Percentiles rank a stretch among this genome's conserved stretches.
Evolutionary conservation across 53 echinoderm and acorn worm genomes (phyloP).

Genomic region (Mesocentrotus franciscanus): DNA sequence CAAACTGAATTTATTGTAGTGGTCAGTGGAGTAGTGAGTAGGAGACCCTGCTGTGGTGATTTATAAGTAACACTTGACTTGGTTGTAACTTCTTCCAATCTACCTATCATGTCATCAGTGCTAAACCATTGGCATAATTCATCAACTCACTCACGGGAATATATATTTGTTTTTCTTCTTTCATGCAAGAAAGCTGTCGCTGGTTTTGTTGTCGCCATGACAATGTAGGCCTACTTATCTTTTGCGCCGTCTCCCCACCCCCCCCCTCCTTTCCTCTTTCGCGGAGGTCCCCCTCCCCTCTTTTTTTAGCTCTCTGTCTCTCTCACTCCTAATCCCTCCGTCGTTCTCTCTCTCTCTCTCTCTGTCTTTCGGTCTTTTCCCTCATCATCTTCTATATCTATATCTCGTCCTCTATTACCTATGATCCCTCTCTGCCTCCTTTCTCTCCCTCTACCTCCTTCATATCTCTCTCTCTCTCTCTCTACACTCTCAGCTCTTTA

Average conservation of each 20-base stretch:
- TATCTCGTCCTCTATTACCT: no score
- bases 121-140: neutral
- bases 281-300: neutral
- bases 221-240: neutral
- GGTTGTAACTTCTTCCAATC: neutral
- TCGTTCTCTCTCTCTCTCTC: neutral
- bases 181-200: neutral
- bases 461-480: neutral
- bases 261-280: neutral
- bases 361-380: neutral
- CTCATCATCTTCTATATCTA: neutral
- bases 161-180: neutral
- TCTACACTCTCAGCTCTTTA: neutral
- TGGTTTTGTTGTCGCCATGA: neutral
- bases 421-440: neutral
- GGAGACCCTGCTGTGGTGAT: neutral
- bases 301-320: neutral
- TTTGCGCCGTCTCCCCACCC: neutral
- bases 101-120: neutral
- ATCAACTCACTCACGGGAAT: neutral
- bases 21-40: neutral
- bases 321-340: neutral
- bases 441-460: neutral
- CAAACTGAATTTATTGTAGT: neutral
- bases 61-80: neutral